Evolutionary conservation across 2,888 invertebrate genomes (phyloP), one percentile per base, ranked within the genome.

Genomic region (Megastigmus dorsalis): DNA sequence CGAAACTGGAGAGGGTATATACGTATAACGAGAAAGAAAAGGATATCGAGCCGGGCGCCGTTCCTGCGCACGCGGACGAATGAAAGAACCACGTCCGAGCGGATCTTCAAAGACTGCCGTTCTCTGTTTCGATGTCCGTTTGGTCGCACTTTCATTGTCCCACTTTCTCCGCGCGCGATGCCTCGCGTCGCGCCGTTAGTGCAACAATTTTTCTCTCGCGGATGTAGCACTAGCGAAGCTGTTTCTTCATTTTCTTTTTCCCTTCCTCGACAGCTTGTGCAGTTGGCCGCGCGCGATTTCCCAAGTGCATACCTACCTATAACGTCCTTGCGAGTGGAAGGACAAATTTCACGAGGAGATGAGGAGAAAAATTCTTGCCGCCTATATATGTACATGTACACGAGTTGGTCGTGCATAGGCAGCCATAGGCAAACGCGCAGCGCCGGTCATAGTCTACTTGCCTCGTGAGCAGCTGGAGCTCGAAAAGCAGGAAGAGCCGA

Each of bases 141-240:
- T 80, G 74, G 82, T 86, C 85, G 85, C 85, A 86, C 86, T 86
- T 86, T 86, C 86, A 84, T 85, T 84, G 86, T 83, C 86, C 86
- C 84, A 86, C 86, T 86, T 86, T 86, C 86, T 85, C 85, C 81
- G 69, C 33, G 60, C 60, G 60, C 60, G 28, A 13, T n/a, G n/a
- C n/a, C n/a, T n/a, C 30, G 45, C 18, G 6, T 18, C 23, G 30
- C 33, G 30, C 65, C 48, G 65, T 57, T 67, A 73, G 52, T 66
- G 59, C 57, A 73, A 54, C 45, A 9, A 59, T 63, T 71, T 73
- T 73, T 73, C n/a, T 60, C n/a, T 69, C 26, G 23, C 33, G 50
- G 50, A 72, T 66, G 33, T 66, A 73, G 60, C 18, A 3, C 52
- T 60, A 54, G 59, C 18, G 10, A 30, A 68, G n/a, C 6, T 18